Percentiles rank a stretch among this genome's conserved stretches.
Evolutionary conservation across 2,113 vertebrate genomes (phyloP).

Genomic region (Leptodactylus fuscus): DNA sequence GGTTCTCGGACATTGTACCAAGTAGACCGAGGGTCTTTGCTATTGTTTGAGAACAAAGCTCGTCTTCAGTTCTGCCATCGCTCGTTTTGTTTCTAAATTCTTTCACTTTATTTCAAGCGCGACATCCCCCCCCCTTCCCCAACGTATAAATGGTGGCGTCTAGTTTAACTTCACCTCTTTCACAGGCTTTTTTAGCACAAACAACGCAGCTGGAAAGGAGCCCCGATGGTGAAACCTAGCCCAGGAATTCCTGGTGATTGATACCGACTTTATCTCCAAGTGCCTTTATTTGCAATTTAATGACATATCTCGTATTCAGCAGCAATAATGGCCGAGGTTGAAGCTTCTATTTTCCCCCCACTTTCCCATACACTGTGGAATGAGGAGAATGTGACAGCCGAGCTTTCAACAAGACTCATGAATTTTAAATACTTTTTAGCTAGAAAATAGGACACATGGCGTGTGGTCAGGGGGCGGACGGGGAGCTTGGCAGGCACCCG

Average conservation of each 20-base stretch:
- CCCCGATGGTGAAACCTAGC: constrained; percentile 74
- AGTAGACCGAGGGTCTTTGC: neutral
- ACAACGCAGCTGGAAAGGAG: constrained; percentile 70
- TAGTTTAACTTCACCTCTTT: constrained; percentile 26
- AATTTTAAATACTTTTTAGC: constrained; percentile 93
- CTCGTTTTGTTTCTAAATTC: constrained; percentile 17
- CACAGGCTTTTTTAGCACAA: constrained; percentile 70
- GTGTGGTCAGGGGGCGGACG: constrained; percentile 72
- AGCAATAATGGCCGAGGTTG: constrained; percentile 80
- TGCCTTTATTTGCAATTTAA: constrained; percentile 88
- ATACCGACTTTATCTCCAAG: constrained; percentile 83
- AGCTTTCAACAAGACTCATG: constrained; percentile 87
- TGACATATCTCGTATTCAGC: constrained; percentile 86
- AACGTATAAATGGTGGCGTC: constrained; percentile 10
- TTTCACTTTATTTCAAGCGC: constrained; percentile 20
- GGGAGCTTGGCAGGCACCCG: constrained; percentile 77
- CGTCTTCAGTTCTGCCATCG: neutral
- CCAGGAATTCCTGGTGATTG: constrained; percentile 81
- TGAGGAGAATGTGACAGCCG: constrained; percentile 86
- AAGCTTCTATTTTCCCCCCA: constrained; percentile 77
- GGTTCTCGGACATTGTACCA: constrained; percentile 16
- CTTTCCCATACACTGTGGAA: constrained; percentile 88
- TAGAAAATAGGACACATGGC: constrained; percentile 83
- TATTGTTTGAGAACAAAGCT: constrained; percentile 23
- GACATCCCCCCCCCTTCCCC: neutral